Evolutionary conservation across 1,140 invertebrate genomes (phyloP).

Genomic region (Maniola jurtina): DNA sequence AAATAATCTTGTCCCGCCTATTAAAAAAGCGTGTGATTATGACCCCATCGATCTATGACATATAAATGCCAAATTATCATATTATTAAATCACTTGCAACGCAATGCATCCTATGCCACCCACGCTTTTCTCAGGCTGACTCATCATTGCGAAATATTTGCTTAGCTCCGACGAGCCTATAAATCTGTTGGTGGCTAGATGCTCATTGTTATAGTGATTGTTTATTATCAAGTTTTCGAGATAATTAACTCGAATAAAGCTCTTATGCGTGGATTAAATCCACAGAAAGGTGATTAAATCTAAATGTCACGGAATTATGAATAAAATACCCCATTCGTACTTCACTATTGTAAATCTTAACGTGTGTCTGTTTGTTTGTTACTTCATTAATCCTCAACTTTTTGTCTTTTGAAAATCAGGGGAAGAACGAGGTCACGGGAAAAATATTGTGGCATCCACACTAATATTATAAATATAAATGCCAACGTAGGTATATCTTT

Average conservation of each 20-base stretch:
- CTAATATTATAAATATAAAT: too few species aligned
- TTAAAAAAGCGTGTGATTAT: neutral
- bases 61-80: slow-evolving; percentile 45
- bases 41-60: slow-evolving; percentile 31
- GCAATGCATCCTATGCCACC: slow-evolving; percentile 38
- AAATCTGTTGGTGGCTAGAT: slow-evolving; percentile 31
- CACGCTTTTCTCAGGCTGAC: slow-evolving; percentile 48
- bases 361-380: too few species aligned
- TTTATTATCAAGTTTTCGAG: slow-evolving; percentile 27
- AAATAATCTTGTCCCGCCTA: neutral
- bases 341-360: too few species aligned
- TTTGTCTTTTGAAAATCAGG: too few species aligned
- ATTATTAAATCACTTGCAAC: slow-evolving; percentile 41
- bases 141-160: slow-evolving; percentile 51
- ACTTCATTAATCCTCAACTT: too few species aligned
- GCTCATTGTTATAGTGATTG: slow-evolving; percentile 30
- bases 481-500: too few species aligned
- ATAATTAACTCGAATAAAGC: slow-evolving; percentile 25
- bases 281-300: too few species aligned
- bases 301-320: neutral
- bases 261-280: slow-evolving; percentile 1
- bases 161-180: slow-evolving; percentile 27
- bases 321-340: neutral
- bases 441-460: too few species aligned
- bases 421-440: too few species aligned